A percentile compares a stretch with the other conserved stretches of the same genome.
Evolutionary conservation across 1,140 invertebrate genomes (phyloP).

Genomic region (Acyrthosiphon pisum): DNA sequence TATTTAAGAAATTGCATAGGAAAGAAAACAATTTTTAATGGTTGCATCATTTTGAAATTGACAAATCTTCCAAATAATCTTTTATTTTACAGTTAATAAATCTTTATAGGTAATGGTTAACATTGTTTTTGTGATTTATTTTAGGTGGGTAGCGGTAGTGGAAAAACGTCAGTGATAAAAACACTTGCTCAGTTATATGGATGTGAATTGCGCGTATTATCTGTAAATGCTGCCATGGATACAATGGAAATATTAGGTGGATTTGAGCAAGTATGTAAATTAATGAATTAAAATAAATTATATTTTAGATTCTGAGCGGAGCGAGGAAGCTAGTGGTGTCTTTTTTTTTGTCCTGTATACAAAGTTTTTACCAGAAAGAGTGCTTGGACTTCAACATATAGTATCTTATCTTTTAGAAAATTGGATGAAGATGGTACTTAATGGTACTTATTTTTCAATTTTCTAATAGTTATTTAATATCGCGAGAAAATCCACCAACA

Average conservation of each 20-base stretch:
- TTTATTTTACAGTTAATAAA: no score
- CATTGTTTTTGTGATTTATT: conserved; percentile 72
- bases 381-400: no score
- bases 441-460: no score
- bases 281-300: background rate
- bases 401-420: no score
- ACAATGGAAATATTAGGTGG: conserved; percentile 94
- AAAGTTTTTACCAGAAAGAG: no score
- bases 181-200: conserved; percentile 79
- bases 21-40: background rate
- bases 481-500: no score
- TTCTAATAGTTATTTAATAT: background rate
- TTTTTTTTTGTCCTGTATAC: no score
- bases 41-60: background rate
- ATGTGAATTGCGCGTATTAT: conserved; percentile 76
- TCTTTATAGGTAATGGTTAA: background rate
- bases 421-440: no score
- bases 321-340: no score
- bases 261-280: conserved; percentile 88
- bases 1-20: background rate
- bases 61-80: conserved; percentile 64
- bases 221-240: conserved; percentile 93
- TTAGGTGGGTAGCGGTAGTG: conserved; percentile 80
- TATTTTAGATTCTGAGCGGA: no score
- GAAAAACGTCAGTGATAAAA: conserved; percentile 84